Conservation (phyloP, 2,888 invertebrate species). For the Pachymerium ferrugineum region DNA sequence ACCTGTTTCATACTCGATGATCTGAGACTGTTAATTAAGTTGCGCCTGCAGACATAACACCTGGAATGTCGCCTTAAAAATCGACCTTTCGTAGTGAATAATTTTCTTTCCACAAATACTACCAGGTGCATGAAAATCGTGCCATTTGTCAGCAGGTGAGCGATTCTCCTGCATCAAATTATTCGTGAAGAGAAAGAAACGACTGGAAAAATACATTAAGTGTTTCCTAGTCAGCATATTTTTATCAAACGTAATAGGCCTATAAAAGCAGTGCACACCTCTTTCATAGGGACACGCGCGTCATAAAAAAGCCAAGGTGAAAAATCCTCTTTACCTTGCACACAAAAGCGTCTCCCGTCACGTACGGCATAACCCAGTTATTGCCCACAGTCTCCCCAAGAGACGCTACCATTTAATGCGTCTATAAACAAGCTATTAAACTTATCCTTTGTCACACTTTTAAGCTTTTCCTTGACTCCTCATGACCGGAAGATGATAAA, state of each 20-base stretch:
- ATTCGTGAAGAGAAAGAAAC: too few species aligned
- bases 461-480: slow-evolving; percentile 10
- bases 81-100: neutral
- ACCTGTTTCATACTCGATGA: slow-evolving; percentile 2
- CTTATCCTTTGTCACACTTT: slow-evolving; percentile 19
- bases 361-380: slow-evolving; percentile 2
- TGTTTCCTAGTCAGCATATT: too few species aligned
- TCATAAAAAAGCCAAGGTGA: neutral
- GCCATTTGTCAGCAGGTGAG: too few species aligned
- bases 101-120: too few species aligned
- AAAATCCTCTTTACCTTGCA: slow-evolving; percentile 9
- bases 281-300: neutral
- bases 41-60: neutral
- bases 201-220: neutral
- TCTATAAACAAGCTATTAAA: slow-evolving; percentile 20
- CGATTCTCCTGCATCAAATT: too few species aligned
- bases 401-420: neutral
- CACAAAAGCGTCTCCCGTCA: slow-evolving; percentile 3
- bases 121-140: too few species aligned
- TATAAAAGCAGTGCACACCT: neutral
- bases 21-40: slow-evolving; percentile 3
- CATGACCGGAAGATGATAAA: slow-evolving; percentile 14
- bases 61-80: neutral
- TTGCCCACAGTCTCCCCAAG: neutral
- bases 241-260: neutral